Conservation (phyloP, 2,888 invertebrate species). For the Mesorhabditis spiculigera region DNA sequence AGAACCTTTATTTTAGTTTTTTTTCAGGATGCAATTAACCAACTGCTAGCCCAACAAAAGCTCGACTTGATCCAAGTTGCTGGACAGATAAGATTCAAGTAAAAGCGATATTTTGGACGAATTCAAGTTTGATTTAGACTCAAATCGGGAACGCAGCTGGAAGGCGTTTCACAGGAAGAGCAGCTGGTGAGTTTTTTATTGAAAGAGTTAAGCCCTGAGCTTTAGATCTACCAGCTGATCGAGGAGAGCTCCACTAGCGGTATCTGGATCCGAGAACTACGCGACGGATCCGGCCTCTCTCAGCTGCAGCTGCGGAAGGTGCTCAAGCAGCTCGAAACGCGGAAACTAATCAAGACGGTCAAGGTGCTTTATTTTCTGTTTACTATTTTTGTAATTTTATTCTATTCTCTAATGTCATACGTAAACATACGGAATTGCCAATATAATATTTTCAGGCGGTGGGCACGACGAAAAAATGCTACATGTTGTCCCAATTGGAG, state of each 20-base stretch:
- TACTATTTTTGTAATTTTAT: background rate
- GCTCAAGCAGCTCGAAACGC: slow-evolving; percentile 81
- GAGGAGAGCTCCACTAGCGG: slow-evolving; percentile 76
- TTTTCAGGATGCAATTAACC: slow-evolving; percentile 26
- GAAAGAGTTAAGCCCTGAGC: slow-evolving; percentile 8
- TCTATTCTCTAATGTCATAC: background rate
- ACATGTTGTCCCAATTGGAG: slow-evolving; percentile 90
- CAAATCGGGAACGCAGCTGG: slow-evolving; percentile 29
- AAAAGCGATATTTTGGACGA: too few relatives aligned
- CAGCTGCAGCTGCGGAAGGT: slow-evolving; percentile 75
- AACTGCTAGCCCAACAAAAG: slow-evolving; percentile 20
- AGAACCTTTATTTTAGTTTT: background rate
- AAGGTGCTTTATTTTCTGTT: slow-evolving; percentile 63
- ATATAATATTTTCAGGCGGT: slow-evolving; percentile 68
- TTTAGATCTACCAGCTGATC: slow-evolving; percentile 79
- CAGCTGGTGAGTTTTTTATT: slow-evolving; percentile 32
- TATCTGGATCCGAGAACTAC: slow-evolving; percentile 93
- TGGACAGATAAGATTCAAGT: slow-evolving; percentile 12
- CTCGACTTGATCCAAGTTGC: slow-evolving; percentile 17
- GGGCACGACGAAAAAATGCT: slow-evolving; percentile 86
- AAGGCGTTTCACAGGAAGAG: slow-evolving; percentile 41
- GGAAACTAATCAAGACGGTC: slow-evolving; percentile 91
- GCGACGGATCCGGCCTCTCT: slow-evolving; percentile 82
- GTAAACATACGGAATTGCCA: background rate
- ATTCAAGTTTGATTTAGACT: slow-evolving; percentile 20